These are phyloP conservation scores for Drosophila fungiperda DNA, from an alignment of 2,888 invertebrate species.

Conservation along the genomic window DNA sequence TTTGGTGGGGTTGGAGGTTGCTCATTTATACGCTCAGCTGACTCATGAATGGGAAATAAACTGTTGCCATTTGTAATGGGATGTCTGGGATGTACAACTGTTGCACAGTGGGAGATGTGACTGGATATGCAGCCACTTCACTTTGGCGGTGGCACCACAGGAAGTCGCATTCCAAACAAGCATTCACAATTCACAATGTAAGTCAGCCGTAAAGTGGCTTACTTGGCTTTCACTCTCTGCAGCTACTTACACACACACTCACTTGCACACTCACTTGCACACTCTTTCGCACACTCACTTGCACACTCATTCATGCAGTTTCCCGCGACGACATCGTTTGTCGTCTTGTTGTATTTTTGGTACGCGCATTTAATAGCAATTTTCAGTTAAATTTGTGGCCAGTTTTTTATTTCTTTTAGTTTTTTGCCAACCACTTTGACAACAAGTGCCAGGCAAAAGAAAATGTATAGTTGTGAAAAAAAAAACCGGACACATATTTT, in stretches of 20 bases:
- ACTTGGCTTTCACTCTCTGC: constrained; percentile 69
- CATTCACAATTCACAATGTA: constrained; percentile 70
- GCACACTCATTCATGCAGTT: constrained; percentile 56
- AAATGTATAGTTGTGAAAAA: constrained; percentile 31
- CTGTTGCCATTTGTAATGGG: constrained; percentile 15
- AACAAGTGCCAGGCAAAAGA: constrained; percentile 60
- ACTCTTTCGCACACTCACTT: constrained; percentile 26
- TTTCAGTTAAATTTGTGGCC: constrained; percentile 56
- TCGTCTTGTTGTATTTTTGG: constrained; percentile 56
- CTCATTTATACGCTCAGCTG: constrained; percentile 63
- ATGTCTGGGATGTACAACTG: constrained; percentile 3
- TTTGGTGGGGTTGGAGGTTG: constrained; percentile 7
- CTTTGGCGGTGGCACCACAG: constrained; percentile 57
- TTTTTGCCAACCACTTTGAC: constrained; percentile 27
- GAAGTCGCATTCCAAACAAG: constrained; percentile 62
- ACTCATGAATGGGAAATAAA: constrained; percentile 63
- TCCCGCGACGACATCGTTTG: constrained; percentile 77
- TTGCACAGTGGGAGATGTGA: constrained; percentile 7
- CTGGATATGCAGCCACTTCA: constrained; percentile 13
- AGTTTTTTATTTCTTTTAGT: constrained; percentile 2
- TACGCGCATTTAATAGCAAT: constrained; percentile 66
- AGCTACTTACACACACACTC: not conserved
- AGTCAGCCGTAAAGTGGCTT: constrained; percentile 71
- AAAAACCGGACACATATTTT: constrained; percentile 61
- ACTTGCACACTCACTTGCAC: not conserved